These are phyloP conservation scores for Tyria jacobaeae DNA, from an alignment of 2,888 invertebrate genomes.

Conservation along the genomic window DNA sequence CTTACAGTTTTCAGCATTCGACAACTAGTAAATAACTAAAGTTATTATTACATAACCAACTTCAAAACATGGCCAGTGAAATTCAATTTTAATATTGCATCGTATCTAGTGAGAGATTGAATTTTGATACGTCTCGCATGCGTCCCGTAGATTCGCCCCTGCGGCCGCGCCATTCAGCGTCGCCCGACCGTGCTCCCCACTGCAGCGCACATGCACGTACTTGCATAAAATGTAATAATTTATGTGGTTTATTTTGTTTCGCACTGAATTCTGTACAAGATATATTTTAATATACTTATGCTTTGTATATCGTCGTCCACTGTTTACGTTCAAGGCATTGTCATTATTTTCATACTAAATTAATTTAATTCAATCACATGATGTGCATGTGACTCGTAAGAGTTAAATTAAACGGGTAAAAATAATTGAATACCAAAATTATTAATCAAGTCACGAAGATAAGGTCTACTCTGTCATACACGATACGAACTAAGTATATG, in stretches of 20 bases:
- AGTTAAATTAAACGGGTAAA: background rate
- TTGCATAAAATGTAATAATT: conserved; percentile 23
- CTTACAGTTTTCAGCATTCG: background rate
- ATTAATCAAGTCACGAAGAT: too few relatives aligned
- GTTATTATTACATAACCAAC: conserved; percentile 42
- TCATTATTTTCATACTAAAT: too few relatives aligned
- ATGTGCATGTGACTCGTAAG: too few relatives aligned
- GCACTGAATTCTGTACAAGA: background rate
- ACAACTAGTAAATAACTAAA: conserved; percentile 9
- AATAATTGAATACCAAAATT: too few relatives aligned
- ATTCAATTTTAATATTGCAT: conserved; percentile 79
- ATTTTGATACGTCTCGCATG: conserved; percentile 72
- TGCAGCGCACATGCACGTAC: conserved; percentile 24
- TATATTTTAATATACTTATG: background rate
- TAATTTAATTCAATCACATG: too few relatives aligned
- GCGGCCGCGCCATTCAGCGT: conserved; percentile 62
- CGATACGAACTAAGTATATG: too few relatives aligned
- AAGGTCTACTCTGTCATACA: too few relatives aligned
- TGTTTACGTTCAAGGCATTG: too few relatives aligned
- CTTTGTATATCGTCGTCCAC: background rate
- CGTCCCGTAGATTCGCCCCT: conserved; percentile 54
- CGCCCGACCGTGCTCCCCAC: conserved; percentile 64
- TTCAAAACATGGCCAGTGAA: conserved; percentile 47
- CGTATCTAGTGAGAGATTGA: conserved; percentile 73
- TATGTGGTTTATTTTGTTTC: conserved; percentile 12